phyloP scores from a whole-genome alignment of 2,797 vertebrate species.

The Buphagus erythrorhynchus region DNA sequence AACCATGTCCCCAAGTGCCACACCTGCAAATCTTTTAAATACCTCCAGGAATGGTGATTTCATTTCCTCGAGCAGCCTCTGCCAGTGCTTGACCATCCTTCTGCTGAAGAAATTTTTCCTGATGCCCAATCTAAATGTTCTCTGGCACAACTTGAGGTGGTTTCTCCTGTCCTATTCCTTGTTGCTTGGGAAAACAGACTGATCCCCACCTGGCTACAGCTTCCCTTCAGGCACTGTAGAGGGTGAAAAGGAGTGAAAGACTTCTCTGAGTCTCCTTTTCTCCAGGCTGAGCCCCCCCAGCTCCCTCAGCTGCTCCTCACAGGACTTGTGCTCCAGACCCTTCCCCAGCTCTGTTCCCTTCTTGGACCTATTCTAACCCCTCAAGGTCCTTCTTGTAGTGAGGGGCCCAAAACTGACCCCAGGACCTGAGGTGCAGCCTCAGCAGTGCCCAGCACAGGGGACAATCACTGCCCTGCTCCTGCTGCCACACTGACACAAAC shows the following conservation, averaged over 20 bases:
- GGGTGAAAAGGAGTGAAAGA: too few species aligned
- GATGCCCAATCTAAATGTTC: not conserved
- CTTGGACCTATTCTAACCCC: not conserved
- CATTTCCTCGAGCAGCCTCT: not conserved
- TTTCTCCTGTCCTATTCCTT: not conserved
- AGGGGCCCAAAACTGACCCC: not conserved
- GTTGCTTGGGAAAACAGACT: not conserved
- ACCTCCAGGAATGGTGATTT: not conserved
- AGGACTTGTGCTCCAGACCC: not conserved
- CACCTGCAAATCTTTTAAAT: not conserved
- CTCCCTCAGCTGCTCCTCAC: not conserved
- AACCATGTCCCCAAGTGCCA: not conserved
- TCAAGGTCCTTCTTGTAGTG: not conserved
- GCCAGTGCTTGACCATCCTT: not conserved
- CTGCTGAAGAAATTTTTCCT: not conserved
- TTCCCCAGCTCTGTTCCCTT: not conserved
- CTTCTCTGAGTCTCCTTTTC: not conserved
- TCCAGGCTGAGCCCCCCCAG: not conserved
- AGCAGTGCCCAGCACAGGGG: not conserved
- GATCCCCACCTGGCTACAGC: too few species aligned
- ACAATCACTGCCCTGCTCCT: not conserved
- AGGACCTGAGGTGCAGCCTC: not conserved
- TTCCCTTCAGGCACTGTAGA: not conserved
- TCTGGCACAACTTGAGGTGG: not conserved
- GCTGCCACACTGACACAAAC: not conserved